Percentiles rank a stretch among this genome's conserved stretches.
Evolutionary conservation across 2,113 vertebrate species (phyloP).

Genomic region (Meriones unguiculatus): DNA sequence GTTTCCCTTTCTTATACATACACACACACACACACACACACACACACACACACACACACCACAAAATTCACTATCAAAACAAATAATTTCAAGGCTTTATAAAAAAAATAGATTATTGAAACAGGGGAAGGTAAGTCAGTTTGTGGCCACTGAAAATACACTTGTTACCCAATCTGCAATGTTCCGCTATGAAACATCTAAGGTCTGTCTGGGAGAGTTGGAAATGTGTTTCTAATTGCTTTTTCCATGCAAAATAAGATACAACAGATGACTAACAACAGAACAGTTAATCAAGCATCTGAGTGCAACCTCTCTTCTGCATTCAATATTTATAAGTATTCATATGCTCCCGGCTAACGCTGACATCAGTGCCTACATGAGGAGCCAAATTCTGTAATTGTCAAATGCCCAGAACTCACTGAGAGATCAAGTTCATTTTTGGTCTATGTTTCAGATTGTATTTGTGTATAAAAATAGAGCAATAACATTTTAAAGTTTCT

Average conservation of each 20-base stretch:
- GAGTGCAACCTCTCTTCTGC: conserved; percentile 82
- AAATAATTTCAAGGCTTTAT: conserved; percentile 35
- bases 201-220: conserved; percentile 80
- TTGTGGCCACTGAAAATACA: conserved; percentile 56
- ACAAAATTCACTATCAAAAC: neutral
- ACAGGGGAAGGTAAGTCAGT: conserved; percentile 57
- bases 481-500: neutral
- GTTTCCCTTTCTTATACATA: neutral
- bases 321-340: conserved; percentile 87
- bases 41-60: neutral
- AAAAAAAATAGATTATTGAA: conserved; percentile 49
- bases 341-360: conserved; percentile 81
- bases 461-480: conserved; percentile 68
- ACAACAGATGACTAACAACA: conserved; percentile 84
- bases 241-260: conserved; percentile 88
- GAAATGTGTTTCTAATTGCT: conserved; percentile 89
- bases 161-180: conserved; percentile 77
- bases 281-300: conserved; percentile 86
- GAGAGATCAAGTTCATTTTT: conserved; percentile 68
- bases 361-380: conserved; percentile 80
- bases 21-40: neutral
- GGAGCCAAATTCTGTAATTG: conserved; percentile 63
- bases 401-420: conserved; percentile 70
- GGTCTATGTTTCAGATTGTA: conserved; percentile 72
- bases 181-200: conserved; percentile 78